Percentiles rank a stretch among this genome's conserved stretches.
These are phyloP conservation scores for Mola mola DNA, from an alignment of 2,113 vertebrate genomes.

Conservation along the genomic window DNA sequence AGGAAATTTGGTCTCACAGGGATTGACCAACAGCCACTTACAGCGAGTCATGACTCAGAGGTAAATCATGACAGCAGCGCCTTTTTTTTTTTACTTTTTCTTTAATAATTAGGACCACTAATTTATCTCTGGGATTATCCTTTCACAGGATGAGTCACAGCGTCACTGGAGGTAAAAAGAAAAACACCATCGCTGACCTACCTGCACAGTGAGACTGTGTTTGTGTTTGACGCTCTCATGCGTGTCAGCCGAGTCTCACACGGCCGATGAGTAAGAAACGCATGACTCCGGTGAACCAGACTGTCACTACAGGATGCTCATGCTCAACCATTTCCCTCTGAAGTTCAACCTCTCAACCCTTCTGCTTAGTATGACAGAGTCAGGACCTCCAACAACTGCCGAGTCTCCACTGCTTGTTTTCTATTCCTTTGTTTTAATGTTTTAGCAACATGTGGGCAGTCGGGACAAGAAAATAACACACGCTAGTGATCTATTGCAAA, in stretches of 20 bases:
- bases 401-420: neutral
- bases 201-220: slow-evolving; percentile 42
- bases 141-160: slow-evolving; percentile 38
- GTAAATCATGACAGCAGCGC: slow-evolving; percentile 39
- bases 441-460: too few relatives aligned
- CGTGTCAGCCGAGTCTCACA: slow-evolving; percentile 53
- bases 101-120: slow-evolving; percentile 30
- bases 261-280: slow-evolving; percentile 41
- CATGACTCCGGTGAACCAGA: slow-evolving; percentile 24
- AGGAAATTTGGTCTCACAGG: slow-evolving; percentile 70
- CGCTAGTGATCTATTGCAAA: too few relatives aligned
- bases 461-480: too few relatives aligned
- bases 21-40: slow-evolving; percentile 62
- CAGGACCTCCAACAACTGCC: too few relatives aligned
- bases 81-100: slow-evolving; percentile 3
- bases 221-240: slow-evolving; percentile 29
- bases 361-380: neutral
- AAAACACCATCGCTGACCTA: neutral
- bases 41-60: slow-evolving; percentile 56
- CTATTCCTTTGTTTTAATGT: too few relatives aligned
- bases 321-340: neutral
- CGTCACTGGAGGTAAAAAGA: slow-evolving; percentile 13
- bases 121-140: slow-evolving; percentile 32
- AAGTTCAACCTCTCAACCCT: neutral
- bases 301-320: slow-evolving; percentile 11